These are phyloP conservation scores for Ispidina lecontei DNA, from an alignment of 2,797 vertebrate genomes.

Conservation along the genomic window DNA sequence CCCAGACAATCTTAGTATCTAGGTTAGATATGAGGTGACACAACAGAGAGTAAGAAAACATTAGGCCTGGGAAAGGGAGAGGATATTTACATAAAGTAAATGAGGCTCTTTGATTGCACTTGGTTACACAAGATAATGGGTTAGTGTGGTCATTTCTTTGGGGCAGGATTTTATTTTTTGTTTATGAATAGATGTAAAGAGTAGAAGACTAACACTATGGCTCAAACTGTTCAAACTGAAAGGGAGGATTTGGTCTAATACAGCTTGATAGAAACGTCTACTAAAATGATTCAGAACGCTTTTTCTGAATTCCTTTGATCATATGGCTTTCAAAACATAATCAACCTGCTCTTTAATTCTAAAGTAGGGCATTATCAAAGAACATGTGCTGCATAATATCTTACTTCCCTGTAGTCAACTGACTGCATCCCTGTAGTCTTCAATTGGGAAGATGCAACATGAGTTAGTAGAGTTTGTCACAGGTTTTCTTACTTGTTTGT, in stretches of 20 bases:
- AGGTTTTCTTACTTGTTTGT: neutral
- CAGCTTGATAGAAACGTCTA: slow-evolving; percentile 56
- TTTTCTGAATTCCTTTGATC: slow-evolving; percentile 66
- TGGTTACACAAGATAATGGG: slow-evolving; percentile 60
- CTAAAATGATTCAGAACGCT: slow-evolving; percentile 53
- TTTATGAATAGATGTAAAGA: slow-evolving; percentile 53
- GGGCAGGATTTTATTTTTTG: slow-evolving; percentile 55
- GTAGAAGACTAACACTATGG: slow-evolving; percentile 22
- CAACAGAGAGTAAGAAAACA: slow-evolving; percentile 34
- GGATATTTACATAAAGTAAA: slow-evolving; percentile 65
- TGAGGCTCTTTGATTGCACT: slow-evolving; percentile 67
- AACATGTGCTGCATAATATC: slow-evolving; percentile 24
- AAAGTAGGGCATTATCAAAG: slow-evolving; percentile 65
- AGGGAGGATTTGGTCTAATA: slow-evolving; percentile 48
- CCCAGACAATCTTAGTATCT: slow-evolving; percentile 19
- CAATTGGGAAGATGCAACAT: neutral
- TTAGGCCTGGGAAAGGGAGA: slow-evolving; percentile 62
- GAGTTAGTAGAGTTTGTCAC: neutral
- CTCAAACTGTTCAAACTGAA: slow-evolving; percentile 33
- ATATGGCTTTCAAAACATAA: slow-evolving; percentile 55
- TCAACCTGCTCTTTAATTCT: slow-evolving; percentile 49
- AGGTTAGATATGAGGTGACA: slow-evolving; percentile 51
- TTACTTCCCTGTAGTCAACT: slow-evolving; percentile 17
- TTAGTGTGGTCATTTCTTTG: slow-evolving; percentile 70
- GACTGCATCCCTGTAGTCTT: neutral